Evolutionary conservation across 2,888 invertebrate genomes (phyloP), one percentile per base, ranked within the genome.

Genomic region (Drosophila neonasuta): DNA sequence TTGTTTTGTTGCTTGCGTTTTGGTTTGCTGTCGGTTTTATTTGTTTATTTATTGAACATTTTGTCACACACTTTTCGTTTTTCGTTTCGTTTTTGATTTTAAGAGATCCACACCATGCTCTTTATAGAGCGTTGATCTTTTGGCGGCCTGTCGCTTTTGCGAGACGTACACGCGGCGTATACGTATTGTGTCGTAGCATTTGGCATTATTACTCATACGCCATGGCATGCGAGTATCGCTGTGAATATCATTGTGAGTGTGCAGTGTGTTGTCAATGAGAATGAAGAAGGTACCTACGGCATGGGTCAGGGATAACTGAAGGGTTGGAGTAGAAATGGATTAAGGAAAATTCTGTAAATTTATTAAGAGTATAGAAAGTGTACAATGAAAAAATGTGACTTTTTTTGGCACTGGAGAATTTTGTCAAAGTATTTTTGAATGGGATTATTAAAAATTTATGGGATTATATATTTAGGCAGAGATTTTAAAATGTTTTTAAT

Each of bases 11-110:
- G 42, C 29, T 39, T 9, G 67, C 39, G 55, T 62, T 77, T 62
- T 50, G 59, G 61, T 62, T 78, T 67, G 66, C 63, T 68, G 75
- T 77, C 77, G 68, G 52, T 58, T 71, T 68, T 69, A 75, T 78
- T 78, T 75, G 80, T 82, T 79, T 82, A 80, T 83, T 80, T 79
- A 66, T 77, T 79, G 76, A 76, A 68, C 68, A 71, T 74, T 76
- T 73, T 72, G 77, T 83, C 80, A 80, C 77, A 77, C 82, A 71
- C 85, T 76, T 74, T 76, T 61, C 62, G 66, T 65, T 72, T 57
- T 71, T 49, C 11, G 34, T 71, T 71, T 58, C 58, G 63, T 57
- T 55, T 69, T 59, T 56, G 58, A 42, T 41, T 73, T 74, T 71
- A 77, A 74, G 74, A 74, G 68, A 66, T 48, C 29, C 56, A 24